Evolutionary conservation across 2,797 vertebrate genomes (phyloP).

Genomic region (Luscinia megarhynchos): DNA sequence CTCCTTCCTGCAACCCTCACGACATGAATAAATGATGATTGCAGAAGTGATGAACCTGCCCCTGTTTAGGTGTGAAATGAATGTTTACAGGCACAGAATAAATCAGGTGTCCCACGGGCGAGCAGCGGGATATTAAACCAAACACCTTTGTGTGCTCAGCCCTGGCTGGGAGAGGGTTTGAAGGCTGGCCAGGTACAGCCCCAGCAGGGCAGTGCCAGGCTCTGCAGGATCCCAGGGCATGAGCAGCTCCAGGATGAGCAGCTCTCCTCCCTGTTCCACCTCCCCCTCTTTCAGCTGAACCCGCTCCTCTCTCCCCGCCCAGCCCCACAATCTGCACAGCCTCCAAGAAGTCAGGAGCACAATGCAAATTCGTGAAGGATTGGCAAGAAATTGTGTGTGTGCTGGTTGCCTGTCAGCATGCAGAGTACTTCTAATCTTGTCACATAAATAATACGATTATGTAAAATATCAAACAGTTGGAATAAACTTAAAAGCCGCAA

Average conservation of each 20-base stretch:
- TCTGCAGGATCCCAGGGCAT: neutral
- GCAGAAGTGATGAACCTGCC: slow-evolving; percentile 72
- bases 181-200: slow-evolving; percentile 13
- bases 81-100: slow-evolving; percentile 73
- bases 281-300: slow-evolving; percentile 2
- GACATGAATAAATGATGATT: slow-evolving; percentile 74
- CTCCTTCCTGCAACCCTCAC: slow-evolving; percentile 59
- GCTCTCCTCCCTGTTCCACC: neutral
- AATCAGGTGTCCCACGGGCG: slow-evolving; percentile 62
- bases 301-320: neutral
- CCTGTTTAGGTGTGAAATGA: slow-evolving; percentile 75
- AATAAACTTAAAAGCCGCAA: slow-evolving; percentile 67
- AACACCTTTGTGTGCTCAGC: slow-evolving; percentile 48
- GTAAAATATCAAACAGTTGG: slow-evolving; percentile 72
- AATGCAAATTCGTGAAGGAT: slow-evolving; percentile 58
- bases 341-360: slow-evolving; percentile 49
- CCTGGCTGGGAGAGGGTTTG: neutral
- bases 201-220: neutral
- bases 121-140: slow-evolving; percentile 63
- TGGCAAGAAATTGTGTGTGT: slow-evolving; percentile 48
- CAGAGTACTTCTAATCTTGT: slow-evolving; percentile 70
- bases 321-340: slow-evolving; percentile 11
- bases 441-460: slow-evolving; percentile 73
- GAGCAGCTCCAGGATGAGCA: neutral
- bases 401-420: slow-evolving; percentile 60